These are phyloP conservation scores for Adoxophyes honmai DNA, from an alignment of 1,140 invertebrate genomes.

Conservation along the genomic window DNA sequence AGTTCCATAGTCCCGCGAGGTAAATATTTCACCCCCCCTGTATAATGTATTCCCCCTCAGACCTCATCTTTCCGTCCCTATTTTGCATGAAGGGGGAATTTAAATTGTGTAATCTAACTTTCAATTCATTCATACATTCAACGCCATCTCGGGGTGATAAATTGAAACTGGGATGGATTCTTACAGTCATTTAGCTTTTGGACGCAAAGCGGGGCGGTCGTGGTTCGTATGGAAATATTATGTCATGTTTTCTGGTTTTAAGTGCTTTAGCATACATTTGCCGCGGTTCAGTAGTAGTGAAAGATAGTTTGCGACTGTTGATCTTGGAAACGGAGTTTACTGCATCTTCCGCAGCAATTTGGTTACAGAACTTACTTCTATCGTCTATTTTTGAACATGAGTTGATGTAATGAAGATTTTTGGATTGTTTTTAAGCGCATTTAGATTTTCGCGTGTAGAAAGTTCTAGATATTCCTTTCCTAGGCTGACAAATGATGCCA, in stretches of 20 bases:
- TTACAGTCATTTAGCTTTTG: constrained; percentile 53
- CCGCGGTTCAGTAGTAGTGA: constrained; percentile 9
- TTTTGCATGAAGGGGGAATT: constrained; percentile 76
- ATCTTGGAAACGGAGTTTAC: neutral
- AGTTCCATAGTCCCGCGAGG: constrained; percentile 69
- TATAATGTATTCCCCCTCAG: constrained; percentile 68
- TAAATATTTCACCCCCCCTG: constrained; percentile 68
- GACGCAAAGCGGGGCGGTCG: constrained; percentile 23
- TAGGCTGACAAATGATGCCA: too few species aligned
- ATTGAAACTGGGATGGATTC: constrained; percentile 68
- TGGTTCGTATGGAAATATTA: constrained; percentile 31
- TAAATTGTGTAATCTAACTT: constrained; percentile 78
- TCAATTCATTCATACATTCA: constrained; percentile 77
- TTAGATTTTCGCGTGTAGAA: too few species aligned
- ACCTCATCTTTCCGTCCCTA: constrained; percentile 72
- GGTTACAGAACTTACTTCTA: too few species aligned
- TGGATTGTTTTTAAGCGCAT: too few species aligned
- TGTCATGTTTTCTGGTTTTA: constrained; percentile 26
- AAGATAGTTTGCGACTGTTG: constrained; percentile 11
- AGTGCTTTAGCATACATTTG: constrained; percentile 19
- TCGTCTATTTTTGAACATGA: too few species aligned
- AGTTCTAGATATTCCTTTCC: too few species aligned
- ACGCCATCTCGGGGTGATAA: constrained; percentile 72
- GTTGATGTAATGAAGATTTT: too few species aligned
- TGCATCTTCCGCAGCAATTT: neutral